phyloP scores from a whole-genome alignment of 2,113 vertebrate species.

The Poeciliopsis turrubarensis region DNA sequence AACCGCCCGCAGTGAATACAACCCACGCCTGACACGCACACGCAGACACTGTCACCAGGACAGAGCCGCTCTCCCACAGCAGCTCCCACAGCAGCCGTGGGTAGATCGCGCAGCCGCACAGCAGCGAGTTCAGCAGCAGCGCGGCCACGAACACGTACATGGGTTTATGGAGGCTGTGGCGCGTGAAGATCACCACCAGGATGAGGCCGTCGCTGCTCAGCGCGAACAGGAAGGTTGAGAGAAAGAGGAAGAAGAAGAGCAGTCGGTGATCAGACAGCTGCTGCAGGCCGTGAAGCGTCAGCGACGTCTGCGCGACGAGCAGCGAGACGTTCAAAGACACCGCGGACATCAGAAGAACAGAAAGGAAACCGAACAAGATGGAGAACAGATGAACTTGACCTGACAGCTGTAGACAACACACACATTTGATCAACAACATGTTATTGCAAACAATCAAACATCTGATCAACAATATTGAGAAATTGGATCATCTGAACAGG shows the following conservation, averaged over 20 bases:
- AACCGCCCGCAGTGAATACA: neutral
- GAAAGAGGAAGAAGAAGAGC: constrained; percentile 4
- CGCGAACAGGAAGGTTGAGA: neutral
- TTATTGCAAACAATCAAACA: neutral
- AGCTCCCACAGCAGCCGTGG: constrained; percentile 5
- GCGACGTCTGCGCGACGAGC: neutral
- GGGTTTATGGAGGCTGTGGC: constrained; percentile 7
- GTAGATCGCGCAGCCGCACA: neutral
- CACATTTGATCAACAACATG: neutral
- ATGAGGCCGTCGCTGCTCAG: constrained; percentile 12
- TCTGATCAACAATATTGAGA: neutral
- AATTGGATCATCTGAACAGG: neutral
- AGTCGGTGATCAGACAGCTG: constrained; percentile 9
- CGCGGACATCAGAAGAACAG: neutral
- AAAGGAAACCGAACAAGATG: neutral
- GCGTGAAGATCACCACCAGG: neutral
- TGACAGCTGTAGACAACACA: neutral
- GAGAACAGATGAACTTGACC: neutral
- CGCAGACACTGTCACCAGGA: neutral
- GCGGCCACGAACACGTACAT: constrained; percentile 12
- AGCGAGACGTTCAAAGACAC: neutral
- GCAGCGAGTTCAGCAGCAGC: constrained; percentile 7
- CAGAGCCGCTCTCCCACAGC: neutral
- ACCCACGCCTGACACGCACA: constrained; percentile 4
- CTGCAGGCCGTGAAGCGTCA: neutral